Percentiles rank a stretch among this genome's conserved stretches.
Conservation (phyloP, 2,113 vertebrate genomes). For the Esox niger region DNA sequence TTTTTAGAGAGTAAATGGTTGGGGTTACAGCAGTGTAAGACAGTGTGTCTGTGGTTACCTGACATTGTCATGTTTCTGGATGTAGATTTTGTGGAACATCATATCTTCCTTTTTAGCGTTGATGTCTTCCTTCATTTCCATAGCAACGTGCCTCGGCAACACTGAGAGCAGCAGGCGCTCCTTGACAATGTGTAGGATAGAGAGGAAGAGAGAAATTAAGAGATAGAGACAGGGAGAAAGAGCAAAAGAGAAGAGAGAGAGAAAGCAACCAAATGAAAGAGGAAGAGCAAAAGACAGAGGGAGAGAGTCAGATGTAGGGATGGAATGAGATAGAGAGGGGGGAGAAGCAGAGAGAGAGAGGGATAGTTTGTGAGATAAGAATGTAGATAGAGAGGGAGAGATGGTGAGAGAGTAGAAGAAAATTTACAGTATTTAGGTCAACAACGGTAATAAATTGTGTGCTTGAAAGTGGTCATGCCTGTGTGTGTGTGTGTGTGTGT, state of each 20-base stretch:
- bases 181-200: constrained; percentile 59
- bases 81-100: constrained; percentile 99
- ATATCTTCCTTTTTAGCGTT: constrained; percentile 97
- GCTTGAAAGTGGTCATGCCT: too few relatives aligned
- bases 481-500: too few relatives aligned
- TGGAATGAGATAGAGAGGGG: not conserved
- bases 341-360: too few relatives aligned
- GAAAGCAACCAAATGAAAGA: constrained; percentile 1
- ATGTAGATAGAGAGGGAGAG: constrained; percentile 13
- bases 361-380: too few relatives aligned
- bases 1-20: too few relatives aligned
- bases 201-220: constrained; percentile 20
- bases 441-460: constrained; percentile 9
- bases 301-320: too few relatives aligned
- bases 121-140: constrained; percentile 99
- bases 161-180: constrained; percentile 94
- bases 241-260: constrained; percentile 21
- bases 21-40: not conserved
- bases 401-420: too few relatives aligned
- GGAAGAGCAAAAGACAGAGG: constrained; percentile 17
- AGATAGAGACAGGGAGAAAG: constrained; percentile 9
- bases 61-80: constrained; percentile 98
- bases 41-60: constrained; percentile 75
- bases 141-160: constrained; percentile 94
- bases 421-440: constrained; percentile 35